Conservation (phyloP, 2,797 vertebrate genomes). For the Helarctos malayanus region DNA sequence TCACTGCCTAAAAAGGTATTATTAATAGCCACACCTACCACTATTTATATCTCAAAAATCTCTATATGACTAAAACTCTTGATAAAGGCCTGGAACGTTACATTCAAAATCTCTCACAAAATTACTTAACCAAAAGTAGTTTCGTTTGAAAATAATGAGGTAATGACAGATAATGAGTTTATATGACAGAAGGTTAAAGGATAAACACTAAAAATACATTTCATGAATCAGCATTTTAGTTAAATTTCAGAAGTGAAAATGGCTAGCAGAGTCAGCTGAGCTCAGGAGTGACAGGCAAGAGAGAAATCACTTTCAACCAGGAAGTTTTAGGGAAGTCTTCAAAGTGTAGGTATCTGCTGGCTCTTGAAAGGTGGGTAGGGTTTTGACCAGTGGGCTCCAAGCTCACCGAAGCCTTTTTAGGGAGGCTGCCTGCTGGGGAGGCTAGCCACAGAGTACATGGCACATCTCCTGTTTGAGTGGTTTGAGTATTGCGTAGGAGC, state of each 20-base stretch:
- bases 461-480: neutral
- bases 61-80: neutral
- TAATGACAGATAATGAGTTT: neutral
- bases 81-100: conserved; percentile 26
- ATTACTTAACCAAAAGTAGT: neutral
- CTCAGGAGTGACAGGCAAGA: neutral
- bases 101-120: neutral
- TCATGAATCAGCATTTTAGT: conserved; percentile 44
- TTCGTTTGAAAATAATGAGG: neutral
- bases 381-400: neutral
- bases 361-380: neutral
- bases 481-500: neutral
- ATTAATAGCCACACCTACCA: neutral
- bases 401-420: neutral
- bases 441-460: conserved; percentile 28
- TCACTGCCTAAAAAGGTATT: neutral
- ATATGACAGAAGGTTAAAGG: neutral
- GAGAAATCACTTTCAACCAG: neutral
- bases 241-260: neutral
- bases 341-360: neutral
- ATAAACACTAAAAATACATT: neutral
- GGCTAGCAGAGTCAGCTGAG: neutral
- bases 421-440: conserved; percentile 41
- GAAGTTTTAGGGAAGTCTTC: neutral
- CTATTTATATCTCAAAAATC: conserved; percentile 61